These are phyloP conservation scores for Spicauda simplicius DNA, from an alignment of 2,888 invertebrate genomes.

Conservation along the genomic window DNA sequence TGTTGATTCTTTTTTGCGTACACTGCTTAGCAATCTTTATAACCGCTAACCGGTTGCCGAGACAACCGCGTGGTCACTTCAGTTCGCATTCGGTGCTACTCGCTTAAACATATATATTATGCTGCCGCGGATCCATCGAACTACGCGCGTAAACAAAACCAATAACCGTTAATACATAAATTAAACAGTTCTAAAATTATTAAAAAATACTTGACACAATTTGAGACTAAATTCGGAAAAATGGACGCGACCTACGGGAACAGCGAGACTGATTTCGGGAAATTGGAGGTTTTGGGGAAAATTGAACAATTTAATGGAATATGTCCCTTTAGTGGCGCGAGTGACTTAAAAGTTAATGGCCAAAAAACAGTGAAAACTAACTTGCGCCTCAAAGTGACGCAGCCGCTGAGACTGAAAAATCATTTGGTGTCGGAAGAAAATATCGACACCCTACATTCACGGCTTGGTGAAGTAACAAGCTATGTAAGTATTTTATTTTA, in stretches of 20 bases:
- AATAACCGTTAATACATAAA: conserved; percentile 41
- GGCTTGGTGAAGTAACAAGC: conserved; percentile 58
- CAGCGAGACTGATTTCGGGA: conserved; percentile 34
- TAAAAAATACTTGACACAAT: conserved; percentile 45
- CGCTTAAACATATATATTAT: conserved; percentile 70
- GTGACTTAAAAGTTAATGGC: conserved; percentile 54
- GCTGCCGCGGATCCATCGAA: conserved; percentile 45
- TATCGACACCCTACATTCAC: conserved; percentile 67
- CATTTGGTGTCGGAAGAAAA: conserved; percentile 60
- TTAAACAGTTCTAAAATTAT: conserved; percentile 52
- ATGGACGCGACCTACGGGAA: conserved; percentile 42
- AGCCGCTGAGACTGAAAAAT: conserved; percentile 69
- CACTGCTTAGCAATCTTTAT: conserved; percentile 48
- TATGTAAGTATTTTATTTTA: conserved; percentile 59
- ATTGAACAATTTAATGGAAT: conserved; percentile 57
- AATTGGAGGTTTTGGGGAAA: conserved; percentile 42
- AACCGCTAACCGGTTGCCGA: conserved; percentile 55
- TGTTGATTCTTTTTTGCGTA: conserved; percentile 65
- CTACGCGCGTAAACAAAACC: conserved; percentile 24
- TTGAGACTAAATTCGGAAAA: conserved; percentile 45
- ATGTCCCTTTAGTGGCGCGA: conserved; percentile 67
- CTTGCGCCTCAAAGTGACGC: conserved; percentile 70
- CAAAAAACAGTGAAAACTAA: conserved; percentile 62
- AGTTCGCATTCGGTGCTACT: conserved; percentile 59
- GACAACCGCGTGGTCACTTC: conserved; percentile 53